Base-by-base conservation (phyloP, 1,140 invertebrate genomes). In the Drosophila simulans region DNA sequence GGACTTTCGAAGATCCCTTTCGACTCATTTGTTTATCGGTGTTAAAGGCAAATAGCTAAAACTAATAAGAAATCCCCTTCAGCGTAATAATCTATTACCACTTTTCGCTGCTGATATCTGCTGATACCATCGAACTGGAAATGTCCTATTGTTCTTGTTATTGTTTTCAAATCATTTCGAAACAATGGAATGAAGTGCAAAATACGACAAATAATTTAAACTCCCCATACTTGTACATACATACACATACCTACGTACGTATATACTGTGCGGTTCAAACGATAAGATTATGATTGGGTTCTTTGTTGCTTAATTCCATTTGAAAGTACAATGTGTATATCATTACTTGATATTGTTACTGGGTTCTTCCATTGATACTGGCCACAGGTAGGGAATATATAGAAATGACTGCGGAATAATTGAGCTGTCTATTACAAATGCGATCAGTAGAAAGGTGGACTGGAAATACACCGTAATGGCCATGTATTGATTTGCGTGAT, bases 251-350 rank as follows among this genome's bases (percentile, higher is more conserved):
- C 0, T 22, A 22, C 20, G 3, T 22, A 22, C 20, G 20, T 20
- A 45, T 2, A 10, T 8, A 10, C 34, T 13, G 20, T 7, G 48
- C 8, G 27, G 31, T 12, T 13, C 12, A 8, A 1, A 10, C 42
- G 63, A 68, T 68, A 68, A 68, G 64, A 68, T 68, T 68, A 65
- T 64, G 37, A 43, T 56, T 55, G 22, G 20, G 11, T 69, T 70
- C 66, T 70, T 70, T 69, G 68, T 70, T 70, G 42, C 25, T 69
- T 31, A 31, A 40, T 56, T 56, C 39, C 17, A 17, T 66, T 37
- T 11, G 10, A 31, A 31, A 20, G 11, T 39, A n/a, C 7, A 39
- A 22, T 39, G 42, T 39, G 8, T 68, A 17, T 39, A 17, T 15
- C 12, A 31, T 37, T 66, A 31, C 15, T 31, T 45, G 34, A 25